Percentiles rank a stretch among this genome's conserved stretches.
phyloP scores from a whole-genome alignment of 2,888 invertebrate species.

The Dioctria rufipes region DNA sequence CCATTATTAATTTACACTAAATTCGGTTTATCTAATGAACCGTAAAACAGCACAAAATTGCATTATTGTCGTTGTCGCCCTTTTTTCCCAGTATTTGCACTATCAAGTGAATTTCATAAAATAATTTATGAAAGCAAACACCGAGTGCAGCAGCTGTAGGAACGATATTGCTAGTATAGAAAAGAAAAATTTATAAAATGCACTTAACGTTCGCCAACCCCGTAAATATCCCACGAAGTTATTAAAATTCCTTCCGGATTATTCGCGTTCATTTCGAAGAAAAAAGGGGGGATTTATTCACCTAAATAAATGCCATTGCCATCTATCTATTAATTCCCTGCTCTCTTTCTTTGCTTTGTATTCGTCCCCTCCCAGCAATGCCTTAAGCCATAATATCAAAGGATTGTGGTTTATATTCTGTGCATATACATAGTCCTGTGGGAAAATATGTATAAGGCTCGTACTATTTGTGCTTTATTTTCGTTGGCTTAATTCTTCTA shows the following conservation, averaged over 20 bases:
- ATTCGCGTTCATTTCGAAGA: constrained; percentile 53
- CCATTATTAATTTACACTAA: constrained; percentile 27
- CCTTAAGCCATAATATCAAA: neutral
- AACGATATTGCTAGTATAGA: neutral
- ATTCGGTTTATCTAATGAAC: constrained; percentile 37
- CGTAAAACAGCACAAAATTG: constrained; percentile 21
- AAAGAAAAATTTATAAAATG: constrained; percentile 33
- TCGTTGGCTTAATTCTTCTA: neutral
- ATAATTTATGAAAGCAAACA: constrained; percentile 36
- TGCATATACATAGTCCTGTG: neutral
- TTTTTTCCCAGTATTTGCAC: neutral
- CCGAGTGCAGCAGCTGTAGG: neutral
- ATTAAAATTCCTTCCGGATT: constrained; percentile 57
- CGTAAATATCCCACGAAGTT: constrained; percentile 49
- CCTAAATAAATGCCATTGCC: constrained; percentile 28
- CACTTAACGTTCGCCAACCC: constrained; percentile 15
- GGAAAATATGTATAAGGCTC: constrained; percentile 2
- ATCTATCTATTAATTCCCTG: constrained; percentile 6
- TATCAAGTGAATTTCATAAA: constrained; percentile 23
- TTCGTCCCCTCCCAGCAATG: neutral
- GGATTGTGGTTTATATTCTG: constrained; percentile 28
- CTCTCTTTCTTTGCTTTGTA: neutral
- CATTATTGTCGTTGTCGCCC: neutral
- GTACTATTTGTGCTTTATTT: constrained; percentile 27
- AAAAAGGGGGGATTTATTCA: constrained; percentile 35